Evolutionary conservation across 2,888 invertebrate species (phyloP), one percentile per base, ranked within the genome.

Genomic region (Stenichneumon culpator): DNA sequence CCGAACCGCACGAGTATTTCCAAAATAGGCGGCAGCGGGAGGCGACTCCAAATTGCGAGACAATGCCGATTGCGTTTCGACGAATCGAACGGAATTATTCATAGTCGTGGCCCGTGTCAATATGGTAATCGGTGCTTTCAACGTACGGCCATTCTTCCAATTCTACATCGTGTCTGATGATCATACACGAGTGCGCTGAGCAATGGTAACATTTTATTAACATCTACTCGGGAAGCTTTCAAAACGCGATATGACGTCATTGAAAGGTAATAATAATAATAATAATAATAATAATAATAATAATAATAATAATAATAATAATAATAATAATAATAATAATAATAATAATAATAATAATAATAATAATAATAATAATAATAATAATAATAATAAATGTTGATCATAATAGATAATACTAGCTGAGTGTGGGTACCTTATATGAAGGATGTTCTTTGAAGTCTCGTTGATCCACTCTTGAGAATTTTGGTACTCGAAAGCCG

Each of bases 1-100:
- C 78, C 14, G 3, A 77, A 83, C 75, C 82, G 70, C 75, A 69
- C 79, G 85, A 79, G 79, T 79, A 82, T 84, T 82, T 78, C 79
- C 79, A 60, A 81, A 88, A 47, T 77, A 63, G 52, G 16, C 19
- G 63, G 63, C 57, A 28, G 57, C 47, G 57, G 7, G 16, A 67
- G 47, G 9, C 39, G 5, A 73, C 4, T 57, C 25, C 7, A 54
- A 57, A 68, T 32, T n/a, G 39, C 36, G n/a, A 14, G 50, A 74
- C 70, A 75, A 54, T 50, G 47, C 19, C 28, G 32, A 74, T 39
- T 57, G 7, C 68, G 7, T 44, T 72, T 78, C 50, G 28, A 32
- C 70, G 47, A 5, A 57, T 60, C 32, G 28, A 9, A n/a, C 47
- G 36, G 25, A 16, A 47, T 44, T 44, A n/a, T 19, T 47, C 14